Percentiles rank a stretch among this genome's conserved stretches.
These are phyloP conservation scores for Alviniconcha strummeri DNA, from an alignment of 2,888 invertebrate species.

Conservation along the genomic window DNA sequence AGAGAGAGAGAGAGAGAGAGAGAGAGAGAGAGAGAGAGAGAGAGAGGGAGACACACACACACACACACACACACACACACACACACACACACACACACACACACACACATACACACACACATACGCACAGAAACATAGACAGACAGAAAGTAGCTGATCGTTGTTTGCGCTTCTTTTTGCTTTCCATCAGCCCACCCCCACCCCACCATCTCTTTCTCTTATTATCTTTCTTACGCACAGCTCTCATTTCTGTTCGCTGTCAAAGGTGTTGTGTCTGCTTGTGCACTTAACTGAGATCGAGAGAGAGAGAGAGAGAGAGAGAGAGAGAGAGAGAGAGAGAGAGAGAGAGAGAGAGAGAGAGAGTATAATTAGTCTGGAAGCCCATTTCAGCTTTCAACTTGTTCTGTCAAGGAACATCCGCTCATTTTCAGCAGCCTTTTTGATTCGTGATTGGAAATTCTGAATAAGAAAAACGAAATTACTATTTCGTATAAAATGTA, in stretches of 20 bases:
- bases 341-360: conserved; percentile 6
- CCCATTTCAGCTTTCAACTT: no score
- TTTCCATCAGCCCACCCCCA: neutral
- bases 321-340: conserved; percentile 6
- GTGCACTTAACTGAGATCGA: neutral
- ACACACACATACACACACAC: neutral
- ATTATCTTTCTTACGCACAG: neutral
- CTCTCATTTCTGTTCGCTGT: neutral
- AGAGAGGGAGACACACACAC: neutral
- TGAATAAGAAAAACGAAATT: no score
- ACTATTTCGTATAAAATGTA: no score
- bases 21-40: neutral
- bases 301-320: neutral
- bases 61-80: neutral
- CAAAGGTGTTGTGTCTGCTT: neutral
- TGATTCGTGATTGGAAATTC: no score
- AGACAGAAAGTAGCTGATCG: neutral
- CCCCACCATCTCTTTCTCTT: neutral
- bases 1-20: neutral
- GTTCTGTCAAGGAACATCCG: no score
- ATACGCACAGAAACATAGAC: neutral
- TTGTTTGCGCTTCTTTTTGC: neutral
- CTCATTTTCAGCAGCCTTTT: no score
- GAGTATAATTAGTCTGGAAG: neutral
- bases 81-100: neutral